Evolutionary conservation across 2,888 invertebrate species (phyloP).

Genomic region (Thumatha senex): DNA sequence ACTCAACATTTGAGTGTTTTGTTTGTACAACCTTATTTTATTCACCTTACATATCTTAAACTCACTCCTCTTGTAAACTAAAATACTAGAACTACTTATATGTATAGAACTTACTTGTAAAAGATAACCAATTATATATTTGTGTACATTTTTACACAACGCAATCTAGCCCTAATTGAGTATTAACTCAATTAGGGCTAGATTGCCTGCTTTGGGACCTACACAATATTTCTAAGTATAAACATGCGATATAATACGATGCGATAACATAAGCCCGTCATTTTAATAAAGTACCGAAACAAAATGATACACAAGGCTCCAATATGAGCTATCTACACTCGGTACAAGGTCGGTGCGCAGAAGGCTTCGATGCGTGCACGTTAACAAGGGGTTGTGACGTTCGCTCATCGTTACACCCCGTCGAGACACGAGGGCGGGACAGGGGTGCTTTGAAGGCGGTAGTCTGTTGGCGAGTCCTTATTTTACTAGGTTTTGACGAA

Average conservation of each 20-base stretch:
- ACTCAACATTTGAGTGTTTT: no score
- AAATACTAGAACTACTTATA: no score
- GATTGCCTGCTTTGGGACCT: no score
- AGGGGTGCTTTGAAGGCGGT: not conserved
- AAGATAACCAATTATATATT: no score
- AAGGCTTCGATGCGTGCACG: conserved; percentile 34
- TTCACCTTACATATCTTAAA: no score
- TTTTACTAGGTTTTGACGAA: not conserved
- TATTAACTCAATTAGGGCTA: no score
- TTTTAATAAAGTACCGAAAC: not conserved
- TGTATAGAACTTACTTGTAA: no score
- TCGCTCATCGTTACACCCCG: conserved; percentile 1
- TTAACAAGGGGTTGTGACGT: conserved; percentile 25
- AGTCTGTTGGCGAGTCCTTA: not conserved
- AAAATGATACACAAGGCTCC: not conserved
- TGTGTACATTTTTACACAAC: no score
- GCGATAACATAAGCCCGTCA: not conserved
- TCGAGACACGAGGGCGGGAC: conserved; percentile 3
- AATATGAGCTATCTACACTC: not conserved
- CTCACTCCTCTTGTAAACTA: no score
- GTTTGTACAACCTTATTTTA: no score
- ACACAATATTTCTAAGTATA: not conserved
- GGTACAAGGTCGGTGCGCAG: conserved; percentile 4
- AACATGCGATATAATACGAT: no score
- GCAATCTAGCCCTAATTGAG: no score